Evolutionary conservation across 2,888 invertebrate genomes (phyloP), one percentile per base, ranked within the genome.

Genomic region (Eupithecia subfuscata): DNA sequence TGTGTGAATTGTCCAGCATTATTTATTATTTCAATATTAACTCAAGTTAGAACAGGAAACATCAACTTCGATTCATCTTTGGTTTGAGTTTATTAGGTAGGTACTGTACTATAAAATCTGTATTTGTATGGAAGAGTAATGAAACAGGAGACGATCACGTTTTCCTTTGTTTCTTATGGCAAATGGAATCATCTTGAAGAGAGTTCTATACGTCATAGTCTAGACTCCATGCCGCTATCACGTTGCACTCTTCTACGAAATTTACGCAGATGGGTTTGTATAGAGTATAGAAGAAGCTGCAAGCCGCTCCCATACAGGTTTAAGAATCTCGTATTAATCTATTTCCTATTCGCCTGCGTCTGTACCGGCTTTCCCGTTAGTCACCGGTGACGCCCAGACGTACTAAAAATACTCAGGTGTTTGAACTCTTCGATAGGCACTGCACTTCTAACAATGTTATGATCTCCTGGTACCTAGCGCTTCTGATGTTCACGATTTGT

Each of bases 361-460:
- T 70, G 70, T 72, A 68, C 76, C 75, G 80, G 79, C 69, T 81
- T 81, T 79, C 80, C 79, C 80, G 80, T 80, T 82, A 82, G 68
- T 78, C 77, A 78, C 70, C 67, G 71, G 73, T 80, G 78, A 78
- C 76, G 73, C 52, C 75, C 78, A 79, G 79, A 79, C 80, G 74
- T 14, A 75, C 79, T 77, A 79, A 78, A 77, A 75, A 78, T 80
- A 82, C 43, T 71, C 14, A 76, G 80, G 81, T 78, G 69, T 45
- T 82, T 82, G 84, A 87, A 87, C 87, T 77, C 84, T 60, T 60
- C 60, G 60, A 52, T 30, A 43, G 60, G 18, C 82, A 79, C 75
- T 74, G 18, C 82, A 79, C 75, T 74, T 78, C 48, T 75, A 64
- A 71, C 69, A 64, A 14, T 64, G 37, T 67, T 65, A 67, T 37